Conservation (phyloP, 2,888 invertebrate genomes). For the Agrotis puta region DNA sequence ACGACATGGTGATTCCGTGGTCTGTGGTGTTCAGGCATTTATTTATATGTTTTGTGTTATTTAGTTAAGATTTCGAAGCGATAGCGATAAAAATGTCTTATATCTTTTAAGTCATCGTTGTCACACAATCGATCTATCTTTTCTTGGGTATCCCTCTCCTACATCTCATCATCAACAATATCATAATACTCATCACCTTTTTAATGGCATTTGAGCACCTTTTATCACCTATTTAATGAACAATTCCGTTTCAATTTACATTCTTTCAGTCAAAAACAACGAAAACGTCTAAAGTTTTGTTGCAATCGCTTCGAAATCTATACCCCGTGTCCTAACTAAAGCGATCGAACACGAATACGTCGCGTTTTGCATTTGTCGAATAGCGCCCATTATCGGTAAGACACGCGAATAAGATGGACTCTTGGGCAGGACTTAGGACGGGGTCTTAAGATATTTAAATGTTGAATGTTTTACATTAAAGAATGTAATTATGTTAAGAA, state of each 20-base stretch:
- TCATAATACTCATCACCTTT: not conserved
- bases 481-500: conserved; percentile 36
- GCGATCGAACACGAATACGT: not conserved
- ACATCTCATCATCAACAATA: no score
- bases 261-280: conserved; percentile 5
- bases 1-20: not conserved
- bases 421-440: conserved; percentile 3
- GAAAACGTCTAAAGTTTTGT: conserved; percentile 15
- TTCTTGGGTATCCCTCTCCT: not conserved
- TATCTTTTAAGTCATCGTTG: not conserved
- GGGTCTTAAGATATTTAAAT: conserved; percentile 10
- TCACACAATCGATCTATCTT: not conserved
- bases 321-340: conserved; percentile 6
- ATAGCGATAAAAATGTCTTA: not conserved
- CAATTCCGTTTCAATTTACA: not conserved
- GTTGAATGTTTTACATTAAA: conserved; percentile 47
- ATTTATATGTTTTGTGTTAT: conserved; percentile 37
- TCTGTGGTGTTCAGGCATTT: conserved; percentile 45
- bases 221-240: not conserved
- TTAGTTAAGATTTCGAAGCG: conserved; percentile 14
- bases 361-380: not conserved
- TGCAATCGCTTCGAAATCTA: conserved; percentile 10
- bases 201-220: not conserved
- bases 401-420: not conserved
- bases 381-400: not conserved